A percentile compares a stretch with the other conserved stretches of the same genome.
Conservation (phyloP, 1,140 invertebrate genomes). For the Ceratina australensis region DNA sequence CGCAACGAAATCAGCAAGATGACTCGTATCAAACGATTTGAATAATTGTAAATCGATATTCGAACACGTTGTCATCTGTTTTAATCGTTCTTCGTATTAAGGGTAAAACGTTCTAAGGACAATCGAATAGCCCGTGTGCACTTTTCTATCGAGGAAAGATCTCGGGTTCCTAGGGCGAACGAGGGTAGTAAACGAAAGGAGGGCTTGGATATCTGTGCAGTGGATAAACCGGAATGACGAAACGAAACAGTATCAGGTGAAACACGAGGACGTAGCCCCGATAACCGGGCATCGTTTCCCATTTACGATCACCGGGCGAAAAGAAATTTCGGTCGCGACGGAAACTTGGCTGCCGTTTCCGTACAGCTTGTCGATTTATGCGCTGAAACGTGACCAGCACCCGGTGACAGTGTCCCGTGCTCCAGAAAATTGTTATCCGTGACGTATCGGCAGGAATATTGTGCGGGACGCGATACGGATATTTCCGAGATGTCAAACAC, state of each 20-base stretch:
- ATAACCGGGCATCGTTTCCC: slow-evolving; percentile 18
- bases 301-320: slow-evolving; percentile 36
- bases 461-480: slow-evolving; percentile 1
- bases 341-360: slow-evolving; percentile 9
- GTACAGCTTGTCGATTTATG: slow-evolving; percentile 9
- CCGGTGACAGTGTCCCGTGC: slow-evolving; percentile 6
- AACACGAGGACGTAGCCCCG: neutral
- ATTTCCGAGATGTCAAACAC: slow-evolving; percentile 10
- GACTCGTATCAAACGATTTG: too few relatives aligned
- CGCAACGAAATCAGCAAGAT: too few relatives aligned
- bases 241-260: slow-evolving; percentile 32
- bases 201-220: neutral
- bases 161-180: too few relatives aligned
- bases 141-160: too few relatives aligned
- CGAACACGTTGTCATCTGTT: too few relatives aligned
- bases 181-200: neutral
- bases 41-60: too few relatives aligned
- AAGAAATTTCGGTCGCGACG: slow-evolving; percentile 22
- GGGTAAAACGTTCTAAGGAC: too few relatives aligned
- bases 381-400: slow-evolving; percentile 14
- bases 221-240: slow-evolving; percentile 3
- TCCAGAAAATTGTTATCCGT: slow-evolving; percentile 25
- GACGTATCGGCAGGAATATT: slow-evolving; percentile 37
- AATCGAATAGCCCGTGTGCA: too few relatives aligned
- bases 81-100: too few relatives aligned